These are phyloP conservation scores for Aelia acuminata DNA, from an alignment of 2,888 invertebrate genomes.

Conservation along the genomic window DNA sequence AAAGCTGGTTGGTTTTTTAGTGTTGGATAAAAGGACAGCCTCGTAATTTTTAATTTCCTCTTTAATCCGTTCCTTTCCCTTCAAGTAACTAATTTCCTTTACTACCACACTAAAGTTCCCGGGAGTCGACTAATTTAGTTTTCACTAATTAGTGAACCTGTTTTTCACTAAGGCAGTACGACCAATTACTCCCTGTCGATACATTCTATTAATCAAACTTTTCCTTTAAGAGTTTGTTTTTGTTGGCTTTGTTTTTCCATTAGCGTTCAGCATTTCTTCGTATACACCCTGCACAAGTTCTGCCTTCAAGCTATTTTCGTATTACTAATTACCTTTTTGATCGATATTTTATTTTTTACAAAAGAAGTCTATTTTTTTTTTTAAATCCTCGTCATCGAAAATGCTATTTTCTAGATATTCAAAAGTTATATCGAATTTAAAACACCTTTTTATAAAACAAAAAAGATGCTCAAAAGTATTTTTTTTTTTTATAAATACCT, in stretches of 20 bases:
- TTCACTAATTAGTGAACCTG: neutral
- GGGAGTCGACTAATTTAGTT: neutral
- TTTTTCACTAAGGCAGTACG: neutral
- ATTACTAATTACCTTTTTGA: too few species aligned
- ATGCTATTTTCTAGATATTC: too few species aligned
- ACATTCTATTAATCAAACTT: conserved; percentile 16
- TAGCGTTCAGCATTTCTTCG: neutral
- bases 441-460: too few species aligned
- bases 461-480: too few species aligned
- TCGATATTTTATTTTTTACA: too few species aligned
- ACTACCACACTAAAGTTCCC: neutral
- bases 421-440: too few species aligned
- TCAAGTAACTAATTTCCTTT: conserved; percentile 17
- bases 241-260: neutral
- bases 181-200: conserved; percentile 1
- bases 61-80: conserved; percentile 6
- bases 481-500: too few species aligned
- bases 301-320: too few species aligned
- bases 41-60: conserved; percentile 23
- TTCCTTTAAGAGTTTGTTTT: neutral
- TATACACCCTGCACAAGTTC: neutral
- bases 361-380: too few species aligned
- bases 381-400: too few species aligned
- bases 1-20: neutral
- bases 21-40: conserved; percentile 1